Evolutionary conservation across 2,888 invertebrate species (phyloP), one percentile per base, ranked within the genome.

Genomic region (Rhogogaster chlorosoma): DNA sequence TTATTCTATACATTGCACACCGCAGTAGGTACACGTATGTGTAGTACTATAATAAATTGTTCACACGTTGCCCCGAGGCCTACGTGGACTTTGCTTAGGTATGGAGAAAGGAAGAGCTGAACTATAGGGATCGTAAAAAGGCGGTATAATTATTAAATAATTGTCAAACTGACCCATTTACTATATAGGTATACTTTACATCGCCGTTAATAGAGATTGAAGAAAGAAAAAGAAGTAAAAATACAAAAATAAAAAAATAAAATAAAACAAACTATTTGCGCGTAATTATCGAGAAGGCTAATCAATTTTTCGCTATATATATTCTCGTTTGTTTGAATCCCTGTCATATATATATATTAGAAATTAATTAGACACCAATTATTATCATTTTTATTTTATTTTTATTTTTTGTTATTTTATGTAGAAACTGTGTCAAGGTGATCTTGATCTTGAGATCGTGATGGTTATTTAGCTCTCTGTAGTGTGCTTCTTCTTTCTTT

Each of bases 381-480:
- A 29, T 7, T 26, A 18, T 26, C 5, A 29, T 61, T 61, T 61
- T 61, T 49, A 49, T 1, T 22, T 61, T 26, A 18, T 2, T n/a
- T 18, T 53, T 53, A 1, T 53, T 5, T 53, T 15, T n/a, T 18
- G 3, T 61, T 12, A 32, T 71, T 71, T 32, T 32, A n/a, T n/a
- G n/a, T 15, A 18, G 75, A 75, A 75, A 75, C 75, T 75, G 45
- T 75, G 75, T 75, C 75, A 75, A 75, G 75, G 75, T 22, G 45
- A 42, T 38, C 38, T 36, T 73, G 42, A 73, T 45, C 45, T 15
- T 45, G 1, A 45, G 45, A 45, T 45, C 75, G 75, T 18, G n/a
- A 45, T 61, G 26, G 61, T 61, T 61, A 61, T 12, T 45, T 42
- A 10, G 7, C n/a, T 36, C n/a, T 36, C 45, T 15, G 45, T 15